Evolutionary conservation across 2,888 invertebrate species (phyloP).

Genomic region (Yponomeuta malinellus): DNA sequence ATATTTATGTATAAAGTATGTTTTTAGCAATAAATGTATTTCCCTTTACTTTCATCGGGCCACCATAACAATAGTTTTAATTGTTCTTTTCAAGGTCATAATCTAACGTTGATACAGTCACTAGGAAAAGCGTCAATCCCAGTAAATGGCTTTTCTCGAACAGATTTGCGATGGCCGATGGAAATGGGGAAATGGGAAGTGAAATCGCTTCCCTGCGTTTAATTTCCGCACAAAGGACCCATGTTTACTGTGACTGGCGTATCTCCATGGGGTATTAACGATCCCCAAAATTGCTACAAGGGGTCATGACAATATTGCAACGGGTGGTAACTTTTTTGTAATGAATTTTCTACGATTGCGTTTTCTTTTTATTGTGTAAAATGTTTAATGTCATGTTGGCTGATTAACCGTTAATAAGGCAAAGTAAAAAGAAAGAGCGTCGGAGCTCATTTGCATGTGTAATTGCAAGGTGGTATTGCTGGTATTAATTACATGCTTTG

Average conservation of each 20-base stretch:
- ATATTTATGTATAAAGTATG: too few relatives aligned
- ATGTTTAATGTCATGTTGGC: neutral
- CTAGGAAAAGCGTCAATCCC: conserved; percentile 26
- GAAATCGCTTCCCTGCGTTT: conserved; percentile 25
- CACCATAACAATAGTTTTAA: too few relatives aligned
- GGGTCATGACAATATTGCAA: neutral
- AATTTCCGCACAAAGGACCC: conserved; percentile 36
- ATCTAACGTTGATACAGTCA: too few relatives aligned
- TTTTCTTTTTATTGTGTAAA: neutral
- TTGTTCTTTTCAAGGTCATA: too few relatives aligned
- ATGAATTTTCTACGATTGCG: neutral
- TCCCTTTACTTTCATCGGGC: too few relatives aligned
- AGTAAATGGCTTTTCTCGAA: conserved; percentile 28
- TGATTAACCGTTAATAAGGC: neutral
- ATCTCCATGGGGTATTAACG: conserved; percentile 29
- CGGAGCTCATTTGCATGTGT: conserved; percentile 3
- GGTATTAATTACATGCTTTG: conserved; percentile 1
- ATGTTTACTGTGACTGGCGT: conserved; percentile 35
- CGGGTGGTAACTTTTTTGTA: neutral
- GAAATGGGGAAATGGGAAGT: conserved; percentile 27
- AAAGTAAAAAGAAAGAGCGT: conserved; percentile 1
- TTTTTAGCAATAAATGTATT: too few relatives aligned
- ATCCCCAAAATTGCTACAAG: conserved; percentile 8
- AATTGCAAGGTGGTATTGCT: neutral
- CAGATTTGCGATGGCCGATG: conserved; percentile 31